Percentiles rank a stretch among this genome's conserved stretches.
Conservation (phyloP, 37 sponge, comb jelly and placozoan species). For the Cladorhizidae sp. region DNA sequence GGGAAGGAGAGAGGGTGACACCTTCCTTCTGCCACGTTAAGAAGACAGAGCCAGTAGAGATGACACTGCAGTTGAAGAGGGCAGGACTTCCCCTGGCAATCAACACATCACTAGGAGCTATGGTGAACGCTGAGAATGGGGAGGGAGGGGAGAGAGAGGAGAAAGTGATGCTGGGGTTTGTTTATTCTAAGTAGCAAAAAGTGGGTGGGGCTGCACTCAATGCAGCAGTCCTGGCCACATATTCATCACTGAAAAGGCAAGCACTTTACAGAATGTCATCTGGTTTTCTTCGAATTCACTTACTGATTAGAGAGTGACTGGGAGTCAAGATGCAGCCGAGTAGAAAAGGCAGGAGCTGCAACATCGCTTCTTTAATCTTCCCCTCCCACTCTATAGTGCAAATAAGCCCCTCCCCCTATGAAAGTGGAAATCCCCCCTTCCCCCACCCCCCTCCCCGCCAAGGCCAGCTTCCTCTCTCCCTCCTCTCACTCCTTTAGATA, state of each 20-base stretch:
- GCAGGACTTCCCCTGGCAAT: constrained; percentile 52
- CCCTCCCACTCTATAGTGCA: no score
- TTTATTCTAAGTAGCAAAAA: neutral
- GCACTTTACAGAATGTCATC: neutral
- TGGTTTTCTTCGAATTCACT: neutral
- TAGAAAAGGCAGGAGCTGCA: no score
- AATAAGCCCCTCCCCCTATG: no score
- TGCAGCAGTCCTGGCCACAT: no score
- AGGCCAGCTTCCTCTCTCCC: no score
- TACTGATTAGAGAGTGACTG: no score
- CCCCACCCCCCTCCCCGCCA: no score
- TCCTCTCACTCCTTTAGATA: no score
- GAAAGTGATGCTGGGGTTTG: neutral
- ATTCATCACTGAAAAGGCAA: neutral
- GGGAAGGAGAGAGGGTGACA: constrained; percentile 14
- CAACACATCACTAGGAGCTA: constrained; percentile 29
- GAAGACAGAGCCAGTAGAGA: constrained; percentile 31
- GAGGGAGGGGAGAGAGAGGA: neutral
- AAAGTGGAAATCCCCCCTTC: no score
- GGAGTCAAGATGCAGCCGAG: no score
- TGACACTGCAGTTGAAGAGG: constrained; percentile 49
- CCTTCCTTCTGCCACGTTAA: constrained; percentile 44
- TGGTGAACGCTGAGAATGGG: constrained; percentile 27
- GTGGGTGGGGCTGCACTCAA: no score
- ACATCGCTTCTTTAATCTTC: no score